Percentiles rank a stretch among this genome's conserved stretches.
phyloP scores from a whole-genome alignment of 2,888 invertebrate species.

The Hipparchia semele region DNA sequence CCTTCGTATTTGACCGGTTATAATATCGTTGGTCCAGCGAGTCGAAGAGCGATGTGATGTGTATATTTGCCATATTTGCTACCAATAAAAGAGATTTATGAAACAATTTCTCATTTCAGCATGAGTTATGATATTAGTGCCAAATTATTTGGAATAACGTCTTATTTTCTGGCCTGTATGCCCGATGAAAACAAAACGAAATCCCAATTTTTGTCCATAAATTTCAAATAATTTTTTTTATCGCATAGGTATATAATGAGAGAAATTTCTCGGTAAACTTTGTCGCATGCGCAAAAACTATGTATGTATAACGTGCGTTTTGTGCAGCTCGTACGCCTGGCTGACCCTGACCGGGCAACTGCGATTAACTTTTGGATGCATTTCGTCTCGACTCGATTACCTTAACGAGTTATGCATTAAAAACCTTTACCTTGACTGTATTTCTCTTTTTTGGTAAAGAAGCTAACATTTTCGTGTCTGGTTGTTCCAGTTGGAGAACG shows the following conservation, averaged over 20 bases:
- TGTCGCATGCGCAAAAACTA: slow-evolving; percentile 1
- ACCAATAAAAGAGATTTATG: background rate
- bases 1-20: too few species aligned
- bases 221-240: background rate
- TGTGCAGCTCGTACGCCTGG: slow-evolving; percentile 16
- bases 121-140: background rate
- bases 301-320: slow-evolving; percentile 17
- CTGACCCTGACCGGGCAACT: slow-evolving; percentile 62
- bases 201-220: background rate
- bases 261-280: slow-evolving; percentile 14
- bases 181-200: background rate
- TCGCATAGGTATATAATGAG: background rate
- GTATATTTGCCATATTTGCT: background rate
- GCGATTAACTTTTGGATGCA: slow-evolving; percentile 54
- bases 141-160: background rate
- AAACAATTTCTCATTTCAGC: background rate
- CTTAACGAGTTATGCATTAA: slow-evolving; percentile 41
- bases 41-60: too few species aligned
- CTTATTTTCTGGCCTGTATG: background rate
- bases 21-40: too few species aligned
- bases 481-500: slow-evolving; percentile 83
- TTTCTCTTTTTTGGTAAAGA: slow-evolving; percentile 49
- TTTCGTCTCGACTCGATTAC: slow-evolving; percentile 58
- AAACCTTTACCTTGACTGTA: slow-evolving; percentile 55
- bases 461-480: slow-evolving; percentile 38